phyloP scores from a whole-genome alignment of 2,888 invertebrate genomes.

The Aphidius colemani region DNA sequence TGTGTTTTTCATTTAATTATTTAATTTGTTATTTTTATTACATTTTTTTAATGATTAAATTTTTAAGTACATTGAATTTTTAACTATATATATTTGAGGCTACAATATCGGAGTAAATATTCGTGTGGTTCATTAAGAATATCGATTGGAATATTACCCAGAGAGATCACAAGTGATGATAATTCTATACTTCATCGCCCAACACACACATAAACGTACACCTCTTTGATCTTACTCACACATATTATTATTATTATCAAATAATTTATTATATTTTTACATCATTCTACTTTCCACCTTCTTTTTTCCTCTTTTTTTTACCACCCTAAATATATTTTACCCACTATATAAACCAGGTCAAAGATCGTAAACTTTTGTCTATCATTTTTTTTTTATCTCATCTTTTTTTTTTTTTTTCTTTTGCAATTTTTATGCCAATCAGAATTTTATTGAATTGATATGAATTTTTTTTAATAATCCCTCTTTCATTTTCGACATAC shows the following conservation, averaged over 20 bases:
- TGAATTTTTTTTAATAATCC: not conserved
- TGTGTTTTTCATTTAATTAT: too few species aligned
- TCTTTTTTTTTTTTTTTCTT: not conserved
- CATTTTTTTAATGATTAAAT: too few species aligned
- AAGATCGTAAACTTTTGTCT: conserved; percentile 1
- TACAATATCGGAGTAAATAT: conserved; percentile 1
- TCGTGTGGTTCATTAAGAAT: conserved; percentile 28
- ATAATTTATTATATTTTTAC: too few species aligned
- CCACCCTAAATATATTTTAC: too few species aligned
- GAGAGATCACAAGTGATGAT: conserved; percentile 23
- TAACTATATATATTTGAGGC: not conserved
- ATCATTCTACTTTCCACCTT: too few species aligned
- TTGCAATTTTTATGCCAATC: conserved; percentile 5
- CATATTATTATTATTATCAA: too few species aligned
- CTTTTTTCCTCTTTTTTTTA: too few species aligned
- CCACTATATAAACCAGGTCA: not conserved
- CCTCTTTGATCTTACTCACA: too few species aligned
- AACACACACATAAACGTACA: not conserved
- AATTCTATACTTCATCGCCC: conserved; percentile 15
- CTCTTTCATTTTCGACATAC: too few species aligned
- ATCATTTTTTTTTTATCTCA: conserved; percentile 4
- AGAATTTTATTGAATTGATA: conserved; percentile 5
- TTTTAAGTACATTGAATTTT: not conserved
- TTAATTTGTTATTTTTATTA: too few species aligned
- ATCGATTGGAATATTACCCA: conserved; percentile 30